phyloP scores from a whole-genome alignment of 2,888 invertebrate genomes.

The Pecten maximus region DNA sequence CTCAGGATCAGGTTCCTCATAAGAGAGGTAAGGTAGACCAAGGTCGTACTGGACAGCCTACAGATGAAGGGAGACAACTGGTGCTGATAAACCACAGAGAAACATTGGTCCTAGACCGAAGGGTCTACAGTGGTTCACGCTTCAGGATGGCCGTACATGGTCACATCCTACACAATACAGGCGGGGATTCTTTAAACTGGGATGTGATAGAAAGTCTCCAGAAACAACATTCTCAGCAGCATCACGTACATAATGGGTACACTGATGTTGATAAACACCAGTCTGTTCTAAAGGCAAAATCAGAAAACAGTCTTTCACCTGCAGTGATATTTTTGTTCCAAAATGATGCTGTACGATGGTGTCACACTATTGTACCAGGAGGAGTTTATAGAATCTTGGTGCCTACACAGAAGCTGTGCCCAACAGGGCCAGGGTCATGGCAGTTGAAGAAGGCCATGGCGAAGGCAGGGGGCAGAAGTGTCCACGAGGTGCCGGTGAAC shows the following conservation, averaged over 20 bases:
- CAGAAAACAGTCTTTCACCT: background rate
- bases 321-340: slow-evolving; percentile 44
- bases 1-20: background rate
- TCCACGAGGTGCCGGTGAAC: slow-evolving; percentile 44
- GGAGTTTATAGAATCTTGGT: slow-evolving; percentile 52
- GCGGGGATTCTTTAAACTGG: background rate
- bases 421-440: slow-evolving; percentile 43
- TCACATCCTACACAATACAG: background rate
- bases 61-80: background rate
- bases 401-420: slow-evolving; percentile 42
- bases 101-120: slow-evolving; percentile 40
- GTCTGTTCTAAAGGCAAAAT: background rate
- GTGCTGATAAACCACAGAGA: slow-evolving; percentile 41
- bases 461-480: slow-evolving; percentile 50
- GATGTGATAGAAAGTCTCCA: background rate
- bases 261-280: background rate
- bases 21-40: background rate
- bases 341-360: slow-evolving; percentile 54
- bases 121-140: background rate
- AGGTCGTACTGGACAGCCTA: background rate
- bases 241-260: background rate
- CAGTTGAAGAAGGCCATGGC: slow-evolving; percentile 54
- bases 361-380: slow-evolving; percentile 50
- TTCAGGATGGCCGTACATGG: slow-evolving; percentile 39
- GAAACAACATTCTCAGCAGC: background rate